Evolutionary conservation across 23 tunicate species (phyloP), one percentile per base, ranked within the genome.

Genomic region (Oikopleura albicans): DNA sequence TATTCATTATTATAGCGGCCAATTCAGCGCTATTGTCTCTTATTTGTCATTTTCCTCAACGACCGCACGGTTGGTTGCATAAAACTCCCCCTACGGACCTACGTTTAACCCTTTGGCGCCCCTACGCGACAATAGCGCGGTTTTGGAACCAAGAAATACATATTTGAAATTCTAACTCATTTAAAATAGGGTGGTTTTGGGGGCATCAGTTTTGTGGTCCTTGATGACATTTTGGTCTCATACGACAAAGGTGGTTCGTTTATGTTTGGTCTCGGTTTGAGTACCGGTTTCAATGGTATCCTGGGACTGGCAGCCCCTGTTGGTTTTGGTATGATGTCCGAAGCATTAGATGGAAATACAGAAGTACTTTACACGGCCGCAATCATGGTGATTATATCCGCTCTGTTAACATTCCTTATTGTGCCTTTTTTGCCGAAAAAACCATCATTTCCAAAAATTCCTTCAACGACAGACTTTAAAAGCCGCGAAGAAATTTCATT

Each of bases 131-230:
- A n/a, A n/a, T n/a, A n/a, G n/a, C n/a, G n/a, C n/a, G n/a, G n/a
- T n/a, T n/a, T n/a, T n/a, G n/a, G n/a, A n/a, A n/a, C n/a, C n/a
- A n/a, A n/a, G n/a, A n/a, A n/a, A n/a, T n/a, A n/a, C n/a, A n/a
- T n/a, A n/a, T n/a, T n/a, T n/a, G n/a, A n/a, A n/a, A n/a, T n/a
- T n/a, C n/a, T n/a, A n/a, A n/a, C n/a, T n/a, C n/a, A n/a, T n/a
- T n/a, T n/a, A n/a, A n/a, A n/a, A n/a, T 49, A 49, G 63, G 79
- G 79, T 29, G 79, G 79, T 22, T 71, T 71, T 31, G 79, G 79
- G 31, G 79, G 79, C 28, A 12, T 71, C 34, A 71, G 79, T 29
- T 71, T 71, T 31, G 79, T 71, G 28, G 79, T 71, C 35, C 79
- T 71, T 27, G 79, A 71, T 71, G 79, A 71, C 31, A 71, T 71